Conservation (phyloP, 2,797 vertebrate genomes). For the Argya squamiceps region DNA sequence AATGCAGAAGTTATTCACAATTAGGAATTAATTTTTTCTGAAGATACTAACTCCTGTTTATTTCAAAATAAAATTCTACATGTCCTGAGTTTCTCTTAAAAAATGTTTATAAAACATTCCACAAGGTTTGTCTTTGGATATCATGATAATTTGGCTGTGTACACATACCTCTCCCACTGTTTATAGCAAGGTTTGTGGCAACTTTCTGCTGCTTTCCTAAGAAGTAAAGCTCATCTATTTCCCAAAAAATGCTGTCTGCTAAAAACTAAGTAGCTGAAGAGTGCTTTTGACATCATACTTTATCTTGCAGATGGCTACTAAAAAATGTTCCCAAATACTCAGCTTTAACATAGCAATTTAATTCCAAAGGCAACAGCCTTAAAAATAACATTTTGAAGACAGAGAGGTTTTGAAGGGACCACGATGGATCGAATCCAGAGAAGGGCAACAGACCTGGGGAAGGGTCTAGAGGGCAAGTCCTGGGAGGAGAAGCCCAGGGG, state of each 20-base stretch:
- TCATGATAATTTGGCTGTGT: rapidly evolving
- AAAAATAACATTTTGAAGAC: neutral
- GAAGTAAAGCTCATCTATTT: neutral
- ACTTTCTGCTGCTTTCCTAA: neutral
- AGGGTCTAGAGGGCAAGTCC: neutral
- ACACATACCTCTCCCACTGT: neutral
- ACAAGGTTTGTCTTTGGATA: neutral
- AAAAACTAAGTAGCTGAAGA: neutral
- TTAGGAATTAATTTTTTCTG: neutral
- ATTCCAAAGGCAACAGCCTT: neutral
- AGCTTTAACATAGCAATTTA: neutral
- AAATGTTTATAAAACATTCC: neutral
- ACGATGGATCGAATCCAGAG: rapidly evolving
- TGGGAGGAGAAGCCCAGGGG: neutral
- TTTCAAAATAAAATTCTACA: neutral
- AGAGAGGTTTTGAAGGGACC: neutral
- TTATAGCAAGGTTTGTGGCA: neutral
- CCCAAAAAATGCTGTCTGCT: neutral
- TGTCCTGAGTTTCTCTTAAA: neutral
- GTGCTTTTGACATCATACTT: neutral
- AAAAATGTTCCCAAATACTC: neutral
- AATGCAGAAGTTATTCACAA: neutral
- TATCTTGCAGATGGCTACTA: neutral
- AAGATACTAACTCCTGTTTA: neutral
- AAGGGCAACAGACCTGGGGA: neutral